Evolutionary conservation across 2,888 invertebrate genomes (phyloP).

Genomic region (Eupithecia exiguata): DNA sequence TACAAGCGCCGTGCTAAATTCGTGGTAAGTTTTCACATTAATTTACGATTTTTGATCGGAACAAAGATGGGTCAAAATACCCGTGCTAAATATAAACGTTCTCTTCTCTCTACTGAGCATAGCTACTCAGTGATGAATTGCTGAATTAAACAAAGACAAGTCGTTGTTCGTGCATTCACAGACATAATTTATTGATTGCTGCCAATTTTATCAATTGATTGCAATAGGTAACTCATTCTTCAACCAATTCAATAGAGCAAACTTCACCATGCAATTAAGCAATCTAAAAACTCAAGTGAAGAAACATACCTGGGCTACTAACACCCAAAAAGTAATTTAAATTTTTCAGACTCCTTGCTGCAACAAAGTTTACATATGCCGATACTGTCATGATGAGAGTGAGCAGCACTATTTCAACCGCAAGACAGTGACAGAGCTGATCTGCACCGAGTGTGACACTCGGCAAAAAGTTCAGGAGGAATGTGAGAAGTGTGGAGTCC

Average conservation of each 20-base stretch:
- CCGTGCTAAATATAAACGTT: conserved; percentile 65
- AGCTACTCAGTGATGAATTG: conserved; percentile 36
- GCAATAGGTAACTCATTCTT: not conserved
- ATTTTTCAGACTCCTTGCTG: conserved; percentile 92
- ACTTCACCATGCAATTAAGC: not conserved
- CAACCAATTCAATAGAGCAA: not conserved
- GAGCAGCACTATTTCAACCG: conserved; percentile 93
- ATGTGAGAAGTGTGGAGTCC: conserved; percentile 89
- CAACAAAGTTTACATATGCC: conserved; percentile 93
- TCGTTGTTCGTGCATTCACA: conserved; percentile 57
- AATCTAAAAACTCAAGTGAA: not conserved
- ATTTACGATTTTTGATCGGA: conserved; percentile 13
- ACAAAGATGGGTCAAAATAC: conserved; percentile 52
- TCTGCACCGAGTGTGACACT: conserved; percentile 92
- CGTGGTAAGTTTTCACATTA: conserved; percentile 86
- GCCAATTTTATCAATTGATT: conserved; percentile 16
- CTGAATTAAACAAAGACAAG: conserved; percentile 64
- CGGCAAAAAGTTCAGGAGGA: conserved; percentile 91
- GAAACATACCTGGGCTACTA: not conserved
- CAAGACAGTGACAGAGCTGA: conserved; percentile 91
- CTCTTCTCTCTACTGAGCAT: conserved; percentile 47
- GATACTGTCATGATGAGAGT: conserved; percentile 95
- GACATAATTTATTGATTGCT: conserved; percentile 9
- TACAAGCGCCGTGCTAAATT: conserved; percentile 93
- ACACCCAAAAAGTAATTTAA: not conserved